Percentiles rank a stretch among this genome's conserved stretches.
These are phyloP conservation scores for Tragelaphus oryx DNA, from an alignment of 2,797 vertebrate species.

Conservation along the genomic window DNA sequence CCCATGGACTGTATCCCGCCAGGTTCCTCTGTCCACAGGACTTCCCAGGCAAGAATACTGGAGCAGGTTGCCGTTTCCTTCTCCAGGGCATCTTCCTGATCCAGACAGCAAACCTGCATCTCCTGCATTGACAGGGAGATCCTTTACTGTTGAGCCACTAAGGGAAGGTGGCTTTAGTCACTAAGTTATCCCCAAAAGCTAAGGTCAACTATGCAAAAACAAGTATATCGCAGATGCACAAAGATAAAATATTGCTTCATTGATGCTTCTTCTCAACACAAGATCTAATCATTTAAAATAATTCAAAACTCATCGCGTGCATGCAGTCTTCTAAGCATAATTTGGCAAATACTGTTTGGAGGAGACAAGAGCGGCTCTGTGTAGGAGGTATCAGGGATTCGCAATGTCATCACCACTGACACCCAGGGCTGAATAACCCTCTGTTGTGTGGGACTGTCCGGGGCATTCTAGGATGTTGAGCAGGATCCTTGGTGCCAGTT, in stretches of 20 bases:
- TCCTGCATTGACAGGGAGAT: not conserved
- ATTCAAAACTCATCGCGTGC: not conserved
- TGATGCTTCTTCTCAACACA: not conserved
- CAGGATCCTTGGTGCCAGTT: no score
- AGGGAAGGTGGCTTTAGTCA: not conserved
- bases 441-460: no score
- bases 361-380: not conserved
- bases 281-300: not conserved
- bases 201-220: not conserved
- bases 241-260: not conserved
- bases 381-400: not conserved
- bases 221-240: not conserved
- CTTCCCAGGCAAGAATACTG: not conserved
- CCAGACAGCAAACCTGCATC: not conserved
- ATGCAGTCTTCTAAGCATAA: not conserved
- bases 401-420: not conserved
- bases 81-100: not conserved
- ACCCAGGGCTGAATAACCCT: not conserved
- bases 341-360: not conserved
- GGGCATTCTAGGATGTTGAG: rapidly evolving
- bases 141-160: not conserved
- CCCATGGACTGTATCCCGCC: not conserved
- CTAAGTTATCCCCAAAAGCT: not conserved
- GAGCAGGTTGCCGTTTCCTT: not conserved
- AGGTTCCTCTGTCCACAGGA: not conserved